These are phyloP conservation scores for Trichonephila clavata DNA, from an alignment of 1,140 invertebrate species.

Conservation along the genomic window DNA sequence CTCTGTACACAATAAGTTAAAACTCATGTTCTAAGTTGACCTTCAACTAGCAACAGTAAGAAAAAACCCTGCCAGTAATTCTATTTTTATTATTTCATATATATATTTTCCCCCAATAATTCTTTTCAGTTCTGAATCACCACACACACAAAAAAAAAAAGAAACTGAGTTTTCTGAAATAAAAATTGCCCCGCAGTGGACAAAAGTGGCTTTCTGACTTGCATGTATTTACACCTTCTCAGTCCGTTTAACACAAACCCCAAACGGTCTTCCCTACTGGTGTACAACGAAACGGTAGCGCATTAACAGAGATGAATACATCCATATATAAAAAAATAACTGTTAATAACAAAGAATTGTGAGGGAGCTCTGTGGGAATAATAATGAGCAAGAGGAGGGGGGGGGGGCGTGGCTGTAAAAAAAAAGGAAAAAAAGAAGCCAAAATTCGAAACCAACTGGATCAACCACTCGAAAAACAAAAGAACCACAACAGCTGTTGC, in stretches of 20 bases:
- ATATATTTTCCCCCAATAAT: too few species aligned
- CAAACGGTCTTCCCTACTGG: neutral
- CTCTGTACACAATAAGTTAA: too few species aligned
- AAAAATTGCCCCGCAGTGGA: neutral
- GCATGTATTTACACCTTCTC: neutral
- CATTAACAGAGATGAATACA: neutral
- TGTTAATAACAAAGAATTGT: neutral
- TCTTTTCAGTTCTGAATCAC: neutral
- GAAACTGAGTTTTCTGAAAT: neutral
- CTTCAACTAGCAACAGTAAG: too few species aligned
- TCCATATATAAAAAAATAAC: neutral
- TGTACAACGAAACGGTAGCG: neutral
- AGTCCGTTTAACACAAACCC: neutral
- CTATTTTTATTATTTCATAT: too few species aligned
- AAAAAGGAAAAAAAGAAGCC: slow-evolving; percentile 33
- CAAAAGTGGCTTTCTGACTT: neutral
- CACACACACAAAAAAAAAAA: neutral
- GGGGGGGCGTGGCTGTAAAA: neutral
- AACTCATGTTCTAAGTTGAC: too few species aligned
- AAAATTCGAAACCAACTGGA: slow-evolving; percentile 51
- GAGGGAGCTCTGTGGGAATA: slow-evolving; percentile 8
- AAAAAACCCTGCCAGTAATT: too few species aligned
- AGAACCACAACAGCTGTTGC: slow-evolving; percentile 73
- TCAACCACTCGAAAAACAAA: slow-evolving; percentile 74
- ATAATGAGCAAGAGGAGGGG: slow-evolving; percentile 4